These are phyloP conservation scores for Mesembrinibis cayennensis DNA, from an alignment of 2,113 vertebrate genomes.

Conservation along the genomic window DNA sequence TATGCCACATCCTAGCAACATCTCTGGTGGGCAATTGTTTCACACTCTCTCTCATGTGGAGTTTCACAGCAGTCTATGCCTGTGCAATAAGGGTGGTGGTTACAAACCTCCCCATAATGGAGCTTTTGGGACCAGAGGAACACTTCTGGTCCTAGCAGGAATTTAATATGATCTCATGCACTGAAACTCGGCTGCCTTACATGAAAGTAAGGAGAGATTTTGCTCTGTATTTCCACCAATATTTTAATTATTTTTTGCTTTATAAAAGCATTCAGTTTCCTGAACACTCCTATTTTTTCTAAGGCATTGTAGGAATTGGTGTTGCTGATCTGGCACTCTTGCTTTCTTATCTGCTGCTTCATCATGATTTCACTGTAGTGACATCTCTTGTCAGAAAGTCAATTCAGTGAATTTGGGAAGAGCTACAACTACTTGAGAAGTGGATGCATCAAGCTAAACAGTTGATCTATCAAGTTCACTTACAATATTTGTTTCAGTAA, in stretches of 20 bases:
- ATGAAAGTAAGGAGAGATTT: background rate
- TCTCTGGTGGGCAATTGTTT: background rate
- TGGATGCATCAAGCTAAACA: conserved; percentile 8
- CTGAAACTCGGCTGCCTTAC: background rate
- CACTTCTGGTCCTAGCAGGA: background rate
- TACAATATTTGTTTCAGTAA: conserved; percentile 37
- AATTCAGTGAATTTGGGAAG: conserved; percentile 31
- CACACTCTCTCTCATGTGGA: background rate
- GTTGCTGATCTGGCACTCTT: background rate
- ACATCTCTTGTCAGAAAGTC: conserved; percentile 43
- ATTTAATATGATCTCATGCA: background rate
- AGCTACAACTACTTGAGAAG: conserved; percentile 25
- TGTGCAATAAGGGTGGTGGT: background rate
- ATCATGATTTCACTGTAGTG: conserved; percentile 34
- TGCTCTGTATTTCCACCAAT: background rate
- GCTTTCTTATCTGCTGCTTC: conserved; percentile 40
- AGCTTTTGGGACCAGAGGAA: background rate
- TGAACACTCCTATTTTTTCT: background rate
- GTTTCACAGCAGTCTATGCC: background rate
- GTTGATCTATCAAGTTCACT: conserved; percentile 43
- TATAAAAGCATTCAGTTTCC: background rate
- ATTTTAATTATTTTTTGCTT: background rate
- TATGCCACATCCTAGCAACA: background rate
- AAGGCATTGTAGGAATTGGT: background rate
- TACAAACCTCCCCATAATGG: background rate